Evolutionary conservation across 1,140 invertebrate species (phyloP), one percentile per base, ranked within the genome.

Genomic region (Drosophila kepulauana): DNA sequence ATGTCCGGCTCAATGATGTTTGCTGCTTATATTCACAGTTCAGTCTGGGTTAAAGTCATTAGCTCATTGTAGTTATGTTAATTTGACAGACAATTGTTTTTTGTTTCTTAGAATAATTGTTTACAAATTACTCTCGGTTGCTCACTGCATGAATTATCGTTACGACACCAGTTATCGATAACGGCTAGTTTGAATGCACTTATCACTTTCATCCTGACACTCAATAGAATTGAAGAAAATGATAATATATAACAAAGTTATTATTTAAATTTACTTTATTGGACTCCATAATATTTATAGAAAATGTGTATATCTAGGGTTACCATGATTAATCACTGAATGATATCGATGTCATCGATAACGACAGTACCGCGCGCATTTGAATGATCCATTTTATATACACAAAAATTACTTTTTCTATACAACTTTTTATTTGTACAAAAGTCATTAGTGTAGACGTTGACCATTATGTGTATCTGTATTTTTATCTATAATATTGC

Each of bases 401-500:
- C 48, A 43, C 46, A 49, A 11, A 8, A 41, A 41, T 11, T 11
- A 41, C 45, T 16, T 51, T 52, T 74, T 41, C 66, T 20, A 54
- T 82, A 84, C 81, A 82, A 70, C 30, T 66, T 35, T 75, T 70
- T 69, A 61, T 78, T 78, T 78, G 71, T 75, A 59, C 58, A 73
- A 66, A 72, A 48, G 75, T 62, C 79, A 72, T 38, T 69, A 72
- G 20, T 30, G 41, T 16, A 71, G n/a, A 33, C 48, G 35, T 54
- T 38, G 38, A 58, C 54, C 49, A 41, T 64, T 25, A 25, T 25
- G 20, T 25, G 3, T 25, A 35, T 16, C 8, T 52, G 43, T 48
- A 46, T 16, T 3, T 51, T 48, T 64, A 88, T 73, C 80, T 82
- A 62, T 84, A 88, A 45, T 88, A 82, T 76, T 84, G 80, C 61